Evolutionary conservation across 2,888 invertebrate species (phyloP), one percentile per base, ranked within the genome.

Genomic region (Acleris holmiana): DNA sequence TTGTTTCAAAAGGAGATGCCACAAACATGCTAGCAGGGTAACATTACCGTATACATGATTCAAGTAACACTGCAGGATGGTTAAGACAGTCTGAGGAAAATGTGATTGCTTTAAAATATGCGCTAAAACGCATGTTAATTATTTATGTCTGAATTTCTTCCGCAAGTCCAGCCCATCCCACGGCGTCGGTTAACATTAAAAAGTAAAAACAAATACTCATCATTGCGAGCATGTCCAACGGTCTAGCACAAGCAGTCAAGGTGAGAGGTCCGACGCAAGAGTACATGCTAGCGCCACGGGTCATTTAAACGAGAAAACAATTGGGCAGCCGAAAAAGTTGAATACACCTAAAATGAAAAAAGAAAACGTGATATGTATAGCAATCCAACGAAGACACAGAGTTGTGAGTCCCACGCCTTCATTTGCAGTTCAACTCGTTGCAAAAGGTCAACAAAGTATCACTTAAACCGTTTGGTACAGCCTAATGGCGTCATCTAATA

Each of bases 251-350:
- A 89, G 91, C 89, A 83, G 76, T 85, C 84, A 82, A 79, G 63
- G 57, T 79, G 76, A 76, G 81, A 73, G 67, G 82, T 86, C 88
- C 89, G 79, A 74, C 75, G 84, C 77, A 80, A 83, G 76, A 77
- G 74, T 73, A 83, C 91, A 90, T 90, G 90, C 82, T 79, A 81
- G 76, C 86, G 84, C 84, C 84, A 78, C 79, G 80, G 80, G 84
- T 92, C 92, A 93, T 91, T 93, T 93, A 88, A 92, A 91, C 79
- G 93, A 92, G 92, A 93, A 93, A 86, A 87, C 91, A 84, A 93
- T 91, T 84, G 93, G 93, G 89, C 93, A 93, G 82, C 93, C 93
- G 84, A 93, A 93, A 91, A 93, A 93, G 88, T 89, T 93, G 92
- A 93, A 93, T 84, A 93, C 92, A 93, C 93, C 93, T 92, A 91